Percentiles rank a stretch among this genome's conserved stretches.
Conservation (phyloP, 2,888 invertebrate species). For the Pandemis corylana region DNA sequence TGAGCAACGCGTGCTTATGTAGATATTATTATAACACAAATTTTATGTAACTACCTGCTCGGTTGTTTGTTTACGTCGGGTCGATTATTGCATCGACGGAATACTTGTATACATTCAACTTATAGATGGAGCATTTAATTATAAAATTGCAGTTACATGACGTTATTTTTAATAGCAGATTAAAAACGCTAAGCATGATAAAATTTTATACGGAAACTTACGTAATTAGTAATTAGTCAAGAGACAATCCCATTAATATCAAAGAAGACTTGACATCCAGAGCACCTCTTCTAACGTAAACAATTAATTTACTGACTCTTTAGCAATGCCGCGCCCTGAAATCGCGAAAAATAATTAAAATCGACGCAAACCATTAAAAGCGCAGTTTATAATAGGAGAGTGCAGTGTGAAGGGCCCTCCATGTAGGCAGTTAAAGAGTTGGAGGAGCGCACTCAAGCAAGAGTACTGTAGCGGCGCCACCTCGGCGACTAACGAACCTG, state of each 20-base stretch:
- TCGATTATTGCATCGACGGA: conserved; percentile 5
- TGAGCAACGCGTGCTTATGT: conserved; percentile 58
- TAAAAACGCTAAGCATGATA: background rate
- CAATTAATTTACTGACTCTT: conserved; percentile 24
- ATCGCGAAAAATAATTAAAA: conserved; percentile 78
- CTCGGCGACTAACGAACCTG: conserved; percentile 80
- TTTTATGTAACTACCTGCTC: conserved; percentile 46
- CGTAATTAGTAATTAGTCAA: background rate
- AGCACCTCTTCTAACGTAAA: conserved; percentile 11
- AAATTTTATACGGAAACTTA: background rate
- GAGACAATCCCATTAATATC: background rate
- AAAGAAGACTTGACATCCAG: background rate
- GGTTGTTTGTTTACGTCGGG: conserved; percentile 34
- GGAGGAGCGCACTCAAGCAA: conserved; percentile 79
- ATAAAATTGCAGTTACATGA: background rate
- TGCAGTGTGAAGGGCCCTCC: conserved; percentile 80
- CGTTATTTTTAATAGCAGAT: background rate
- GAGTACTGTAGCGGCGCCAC: conserved; percentile 80
- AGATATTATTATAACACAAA: conserved; percentile 45
- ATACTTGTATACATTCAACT: background rate
- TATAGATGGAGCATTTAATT: background rate
- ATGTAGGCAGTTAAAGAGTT: conserved; percentile 85
- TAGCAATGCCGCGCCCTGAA: conserved; percentile 61
- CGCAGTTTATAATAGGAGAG: conserved; percentile 84
- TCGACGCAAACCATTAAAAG: conserved; percentile 82